Percentiles rank a stretch among this genome's conserved stretches.
Evolutionary conservation across 2,113 vertebrate genomes (phyloP).

Genomic region (Okapia johnstoni): DNA sequence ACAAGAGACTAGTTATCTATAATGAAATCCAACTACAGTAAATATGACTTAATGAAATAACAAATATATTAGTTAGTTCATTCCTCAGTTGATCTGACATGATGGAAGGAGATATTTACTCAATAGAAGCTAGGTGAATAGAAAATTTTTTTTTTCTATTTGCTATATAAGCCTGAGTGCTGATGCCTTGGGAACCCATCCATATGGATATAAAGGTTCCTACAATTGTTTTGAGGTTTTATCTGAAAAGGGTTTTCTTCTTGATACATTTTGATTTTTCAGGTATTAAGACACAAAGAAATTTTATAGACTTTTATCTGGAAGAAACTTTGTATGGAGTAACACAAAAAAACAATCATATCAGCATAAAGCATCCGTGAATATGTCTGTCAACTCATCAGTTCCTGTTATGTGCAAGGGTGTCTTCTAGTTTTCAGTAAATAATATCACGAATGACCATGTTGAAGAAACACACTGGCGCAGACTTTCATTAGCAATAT

Average conservation of each 20-base stretch:
- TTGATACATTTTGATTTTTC: conserved; percentile 15
- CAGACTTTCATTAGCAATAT: not conserved
- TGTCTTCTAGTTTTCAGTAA: conserved; percentile 12
- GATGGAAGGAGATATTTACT: conserved; percentile 75
- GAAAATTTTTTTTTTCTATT: conserved; percentile 63
- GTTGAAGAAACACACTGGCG: not conserved
- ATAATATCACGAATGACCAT: not conserved
- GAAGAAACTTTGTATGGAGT: not conserved
- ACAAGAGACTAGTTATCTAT: conserved; percentile 55
- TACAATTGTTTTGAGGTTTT: not conserved
- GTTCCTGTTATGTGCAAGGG: not conserved
- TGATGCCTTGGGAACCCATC: conserved; percentile 74
- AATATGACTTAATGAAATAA: conserved; percentile 74
- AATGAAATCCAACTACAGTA: conserved; percentile 69
- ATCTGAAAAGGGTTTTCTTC: conserved; percentile 36
- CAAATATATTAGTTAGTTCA: conserved; percentile 50
- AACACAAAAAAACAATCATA: not conserved
- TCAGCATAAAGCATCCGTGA: not conserved
- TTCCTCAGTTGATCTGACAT: conserved; percentile 61
- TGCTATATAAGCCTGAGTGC: conserved; percentile 22
- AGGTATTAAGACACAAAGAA: not conserved
- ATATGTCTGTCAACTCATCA: not conserved
- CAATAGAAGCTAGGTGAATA: conserved; percentile 70
- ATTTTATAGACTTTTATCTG: not conserved
- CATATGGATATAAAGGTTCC: conserved; percentile 65